Conservation (phyloP, 2,888 invertebrate genomes). For the Sesia apiformis region DNA sequence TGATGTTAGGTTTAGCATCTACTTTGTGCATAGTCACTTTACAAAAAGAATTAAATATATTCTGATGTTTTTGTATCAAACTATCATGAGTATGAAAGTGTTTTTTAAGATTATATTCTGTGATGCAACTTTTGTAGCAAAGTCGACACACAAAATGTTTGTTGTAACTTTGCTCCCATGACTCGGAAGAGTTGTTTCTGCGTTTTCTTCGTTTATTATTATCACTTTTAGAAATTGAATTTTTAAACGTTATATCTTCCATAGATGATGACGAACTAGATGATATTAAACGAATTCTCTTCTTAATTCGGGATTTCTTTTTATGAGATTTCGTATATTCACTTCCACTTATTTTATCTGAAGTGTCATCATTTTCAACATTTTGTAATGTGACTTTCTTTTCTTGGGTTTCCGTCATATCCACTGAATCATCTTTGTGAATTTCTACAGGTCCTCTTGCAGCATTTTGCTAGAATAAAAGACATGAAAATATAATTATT, state of each 20-base stretch:
- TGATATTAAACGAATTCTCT: neutral
- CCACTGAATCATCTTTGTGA: too few species aligned
- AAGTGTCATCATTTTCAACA: too few species aligned
- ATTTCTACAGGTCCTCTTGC: too few species aligned
- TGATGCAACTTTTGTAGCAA: slow-evolving; percentile 19
- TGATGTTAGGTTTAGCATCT: slow-evolving; percentile 37
- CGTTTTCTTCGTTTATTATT: too few species aligned
- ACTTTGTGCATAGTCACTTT: slow-evolving; percentile 32
- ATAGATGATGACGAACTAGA: slow-evolving; percentile 5
- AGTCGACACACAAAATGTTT: slow-evolving; percentile 28
- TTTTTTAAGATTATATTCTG: slow-evolving; percentile 11
- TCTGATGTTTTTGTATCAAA: slow-evolving; percentile 19
- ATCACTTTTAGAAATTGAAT: too few species aligned
- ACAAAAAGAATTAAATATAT: slow-evolving; percentile 27
- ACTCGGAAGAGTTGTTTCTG: too few species aligned
- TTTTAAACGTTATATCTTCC: slow-evolving; percentile 9
- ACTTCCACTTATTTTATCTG: too few species aligned
- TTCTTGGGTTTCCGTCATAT: too few species aligned
- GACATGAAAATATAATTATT: too few species aligned
- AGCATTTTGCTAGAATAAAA: too few species aligned
- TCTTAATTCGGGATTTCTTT: neutral
- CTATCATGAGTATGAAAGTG: slow-evolving; percentile 20
- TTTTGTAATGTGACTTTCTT: too few species aligned
- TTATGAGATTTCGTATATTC: neutral
- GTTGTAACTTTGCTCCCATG: slow-evolving; percentile 24